These are phyloP conservation scores for Ectemnius lituratus DNA, from an alignment of 2,888 invertebrate genomes.

Conservation along the genomic window DNA sequence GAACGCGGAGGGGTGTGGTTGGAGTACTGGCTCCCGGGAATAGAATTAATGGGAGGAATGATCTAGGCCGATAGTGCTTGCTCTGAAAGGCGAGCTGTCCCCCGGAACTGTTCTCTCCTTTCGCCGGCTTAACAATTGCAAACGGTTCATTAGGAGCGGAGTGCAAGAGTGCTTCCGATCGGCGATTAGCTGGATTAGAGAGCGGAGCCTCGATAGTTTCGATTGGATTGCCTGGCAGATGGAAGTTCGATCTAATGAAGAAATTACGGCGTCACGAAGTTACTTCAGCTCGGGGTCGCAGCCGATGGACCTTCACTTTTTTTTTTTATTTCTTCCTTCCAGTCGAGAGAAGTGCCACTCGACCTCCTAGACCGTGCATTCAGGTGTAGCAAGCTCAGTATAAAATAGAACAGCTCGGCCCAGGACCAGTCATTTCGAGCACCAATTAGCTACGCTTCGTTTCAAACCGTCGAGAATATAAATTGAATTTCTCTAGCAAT, in stretches of 20 bases:
- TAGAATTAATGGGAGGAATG: conserved; percentile 17
- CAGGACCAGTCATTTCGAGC: too few species aligned
- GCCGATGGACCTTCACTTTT: too few species aligned
- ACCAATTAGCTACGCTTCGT: too few species aligned
- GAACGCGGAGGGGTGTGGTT: not conserved
- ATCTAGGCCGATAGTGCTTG: conserved; percentile 7
- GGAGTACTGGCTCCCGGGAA: not conserved
- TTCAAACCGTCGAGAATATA: too few species aligned
- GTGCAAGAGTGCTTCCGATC: conserved; percentile 21
- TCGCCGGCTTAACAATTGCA: conserved; percentile 5
- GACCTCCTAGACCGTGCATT: too few species aligned
- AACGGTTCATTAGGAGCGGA: conserved; percentile 29
- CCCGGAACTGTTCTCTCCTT: conserved; percentile 15
- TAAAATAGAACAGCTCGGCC: too few species aligned
- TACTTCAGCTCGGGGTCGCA: not conserved
- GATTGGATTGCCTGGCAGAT: conserved; percentile 2
- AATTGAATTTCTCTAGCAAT: too few species aligned
- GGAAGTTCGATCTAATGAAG: conserved; percentile 10
- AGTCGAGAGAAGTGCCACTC: too few species aligned
- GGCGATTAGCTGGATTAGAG: conserved; percentile 31
- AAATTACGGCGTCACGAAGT: not conserved
- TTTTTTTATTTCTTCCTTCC: too few species aligned
- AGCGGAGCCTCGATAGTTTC: conserved; percentile 16
- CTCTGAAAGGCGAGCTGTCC: conserved; percentile 8
- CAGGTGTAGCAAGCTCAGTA: too few species aligned